phyloP scores from a whole-genome alignment of 2,888 invertebrate species.

The Caenorhabditis angaria region DNA sequence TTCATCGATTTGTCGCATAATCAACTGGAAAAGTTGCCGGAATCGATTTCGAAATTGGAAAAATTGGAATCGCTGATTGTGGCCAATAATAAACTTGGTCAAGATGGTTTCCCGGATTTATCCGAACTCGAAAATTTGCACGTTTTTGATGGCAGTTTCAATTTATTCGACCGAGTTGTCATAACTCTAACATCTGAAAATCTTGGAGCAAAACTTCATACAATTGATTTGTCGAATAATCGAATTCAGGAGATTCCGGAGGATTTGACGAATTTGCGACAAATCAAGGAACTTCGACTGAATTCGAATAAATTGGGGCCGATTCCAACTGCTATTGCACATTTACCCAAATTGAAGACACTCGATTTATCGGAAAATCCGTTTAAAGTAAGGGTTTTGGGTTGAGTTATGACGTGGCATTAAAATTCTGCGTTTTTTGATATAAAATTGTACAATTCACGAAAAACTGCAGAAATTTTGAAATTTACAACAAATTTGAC shows the following conservation, averaged over 20 bases:
- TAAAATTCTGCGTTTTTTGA: too few relatives aligned
- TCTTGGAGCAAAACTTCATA: constrained; percentile 40
- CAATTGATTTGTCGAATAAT: constrained; percentile 45
- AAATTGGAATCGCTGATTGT: constrained; percentile 55
- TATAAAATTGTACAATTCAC: too few relatives aligned
- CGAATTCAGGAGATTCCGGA: constrained; percentile 27
- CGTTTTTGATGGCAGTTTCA: constrained; percentile 52
- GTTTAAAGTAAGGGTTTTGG: too few relatives aligned
- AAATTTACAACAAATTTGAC: too few relatives aligned
- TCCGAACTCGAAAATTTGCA: constrained; percentile 45
- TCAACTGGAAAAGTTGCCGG: constrained; percentile 41
- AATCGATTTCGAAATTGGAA: constrained; percentile 30
- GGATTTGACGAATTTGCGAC: constrained; percentile 20
- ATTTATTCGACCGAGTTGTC: constrained; percentile 36
- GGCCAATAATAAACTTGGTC: constrained; percentile 40
- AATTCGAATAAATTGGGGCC: constrained; percentile 34
- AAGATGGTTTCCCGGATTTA: constrained; percentile 35
- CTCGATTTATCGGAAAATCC: constrained; percentile 3
- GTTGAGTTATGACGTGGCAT: too few relatives aligned
- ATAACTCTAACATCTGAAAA: constrained; percentile 21
- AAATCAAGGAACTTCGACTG: constrained; percentile 43
- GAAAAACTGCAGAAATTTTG: too few relatives aligned
- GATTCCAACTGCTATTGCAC: constrained; percentile 17
- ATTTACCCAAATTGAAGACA: constrained; percentile 24
- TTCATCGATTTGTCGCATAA: constrained; percentile 54